Base-by-base conservation (phyloP, 2,888 invertebrate genomes). In the Stratiomys singularior region DNA sequence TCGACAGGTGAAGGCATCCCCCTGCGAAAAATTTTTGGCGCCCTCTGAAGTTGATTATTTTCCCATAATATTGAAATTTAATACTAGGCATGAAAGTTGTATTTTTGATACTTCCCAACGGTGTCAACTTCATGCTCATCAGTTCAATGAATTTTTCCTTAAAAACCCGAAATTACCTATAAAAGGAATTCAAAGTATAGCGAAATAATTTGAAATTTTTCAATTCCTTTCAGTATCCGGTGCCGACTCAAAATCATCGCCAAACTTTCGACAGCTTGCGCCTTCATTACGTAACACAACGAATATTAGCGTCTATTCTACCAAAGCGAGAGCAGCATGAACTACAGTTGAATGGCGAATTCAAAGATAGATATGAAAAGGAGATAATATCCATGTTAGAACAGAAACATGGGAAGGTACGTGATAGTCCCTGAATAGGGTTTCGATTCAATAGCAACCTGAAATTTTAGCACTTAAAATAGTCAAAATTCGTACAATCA, bases 331-430 rank as follows among this genome's bases (percentile, higher is more conserved):
- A 77, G 27, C 47, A 44, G 21, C 80, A 81, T 77, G 81, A 78
- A 78, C 81, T 80, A 63, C 79, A 76, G 46, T 76, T 79, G 3
- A 52, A 52, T 18, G 37, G 37, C n/a, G 71, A 71, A 77, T 63
- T 79, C 56, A 79, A 81, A 76, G 82, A 82, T 81, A 82, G 81
- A 81, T 82, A 82, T 78, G 83, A 83, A 79, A 81, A 81, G 79
- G 83, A 83, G 60, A 79, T 83, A 71, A 82, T 83, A 76, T 80
- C 81, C 25, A 83, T 83, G 83, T 67, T 83, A 18, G 83, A 83
- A 76, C 83, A 83, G 76, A 83, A 83, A 79, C 83, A 83, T 76
- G 83, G 83, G 63, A 83, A 82, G 81, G 83, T 83, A 81, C 78
- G 76, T 58, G 60, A n/a, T 60, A n/a, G n/a, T n/a, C n/a, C n/a